Evolutionary conservation across 92 coral and sea anemone species (phyloP), one percentile per base, ranked within the genome.

Genomic region (Pocillopora meandrina): DNA sequence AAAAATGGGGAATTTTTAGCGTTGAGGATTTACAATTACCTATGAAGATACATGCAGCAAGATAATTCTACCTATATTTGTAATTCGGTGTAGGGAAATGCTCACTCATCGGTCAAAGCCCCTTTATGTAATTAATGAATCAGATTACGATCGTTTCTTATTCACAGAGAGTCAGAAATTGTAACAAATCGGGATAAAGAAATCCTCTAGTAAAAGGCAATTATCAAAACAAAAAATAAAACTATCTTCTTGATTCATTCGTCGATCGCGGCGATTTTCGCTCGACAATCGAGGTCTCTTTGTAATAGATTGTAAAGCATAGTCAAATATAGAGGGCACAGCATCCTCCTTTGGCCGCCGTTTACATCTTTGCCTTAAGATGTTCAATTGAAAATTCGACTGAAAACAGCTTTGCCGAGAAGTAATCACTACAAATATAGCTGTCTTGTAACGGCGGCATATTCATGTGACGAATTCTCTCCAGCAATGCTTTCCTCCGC

Each of bases 381-480:
- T 34, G 78, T 80, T 56, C 66, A 56, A 34, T 23, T 36, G 72
- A 10, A 89, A 74, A 75, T 85, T 69, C 12, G 69, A 57, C 61
- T 62, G 77, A 70, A 86, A 90, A 77, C 89, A 79, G 61, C 66
- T 67, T 67, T 10, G 76, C 86, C 35, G 62, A 84, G 77, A 90
- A 90, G 61, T 87, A 89, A n/a, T 79, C 87, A 60, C 84, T 90
- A 68, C 93, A 90, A 15, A 90, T 90, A 71, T 83, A 87, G 76
- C 89, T 80, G 80, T 87, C 71, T 10, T 83, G 56, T 12, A 90
- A 63, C 13, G 84, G 83, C 21, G 91, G 91, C 83, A 90, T 71
- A 69, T 90, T 87, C 12, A 55, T 76, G 21, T 87, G 71, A 64
- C 75, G 65, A 26, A 90, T 72, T 15, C 83, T 72, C 16, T 77